Conservation (phyloP, 2,797 vertebrate genomes). For the Silurus lanzhouensis region DNA sequence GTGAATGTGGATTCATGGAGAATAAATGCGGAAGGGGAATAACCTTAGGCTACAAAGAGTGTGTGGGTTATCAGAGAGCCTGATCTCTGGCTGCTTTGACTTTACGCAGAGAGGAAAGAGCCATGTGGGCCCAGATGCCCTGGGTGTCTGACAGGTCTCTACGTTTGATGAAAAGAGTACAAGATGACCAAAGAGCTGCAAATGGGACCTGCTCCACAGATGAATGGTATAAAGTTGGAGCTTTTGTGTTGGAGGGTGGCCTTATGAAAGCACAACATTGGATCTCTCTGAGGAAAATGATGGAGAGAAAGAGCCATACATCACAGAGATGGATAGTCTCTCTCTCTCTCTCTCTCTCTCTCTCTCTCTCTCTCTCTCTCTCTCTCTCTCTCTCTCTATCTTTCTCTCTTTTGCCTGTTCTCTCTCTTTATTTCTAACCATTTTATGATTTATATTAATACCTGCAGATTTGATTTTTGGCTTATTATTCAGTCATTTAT, state of each 20-base stretch:
- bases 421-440: not conserved
- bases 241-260: slow-evolving; percentile 45
- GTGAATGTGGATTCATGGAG: slow-evolving; percentile 37
- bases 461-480: not conserved
- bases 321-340: slow-evolving; percentile 36
- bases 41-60: slow-evolving; percentile 56
- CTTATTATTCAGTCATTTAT: not conserved
- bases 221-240: slow-evolving; percentile 46
- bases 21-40: slow-evolving; percentile 42
- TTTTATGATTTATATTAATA: not conserved
- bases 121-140: slow-evolving; percentile 24
- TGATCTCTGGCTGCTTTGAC: slow-evolving; percentile 54
- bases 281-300: slow-evolving; percentile 48
- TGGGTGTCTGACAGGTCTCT: slow-evolving; percentile 49
- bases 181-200: slow-evolving; percentile 32
- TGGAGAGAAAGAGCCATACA: slow-evolving; percentile 47
- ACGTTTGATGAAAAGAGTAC: slow-evolving; percentile 54
- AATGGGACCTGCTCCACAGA: slow-evolving; percentile 45
- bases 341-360: slow-evolving; percentile 6
- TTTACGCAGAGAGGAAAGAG: slow-evolving; percentile 38
- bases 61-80: slow-evolving; percentile 46
- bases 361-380: not conserved
- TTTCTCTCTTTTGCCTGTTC: not conserved
- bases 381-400: not conserved
- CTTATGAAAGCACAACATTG: slow-evolving; percentile 50